Conservation (phyloP, 2,888 invertebrate species). For the Orthonevra nobilis region DNA sequence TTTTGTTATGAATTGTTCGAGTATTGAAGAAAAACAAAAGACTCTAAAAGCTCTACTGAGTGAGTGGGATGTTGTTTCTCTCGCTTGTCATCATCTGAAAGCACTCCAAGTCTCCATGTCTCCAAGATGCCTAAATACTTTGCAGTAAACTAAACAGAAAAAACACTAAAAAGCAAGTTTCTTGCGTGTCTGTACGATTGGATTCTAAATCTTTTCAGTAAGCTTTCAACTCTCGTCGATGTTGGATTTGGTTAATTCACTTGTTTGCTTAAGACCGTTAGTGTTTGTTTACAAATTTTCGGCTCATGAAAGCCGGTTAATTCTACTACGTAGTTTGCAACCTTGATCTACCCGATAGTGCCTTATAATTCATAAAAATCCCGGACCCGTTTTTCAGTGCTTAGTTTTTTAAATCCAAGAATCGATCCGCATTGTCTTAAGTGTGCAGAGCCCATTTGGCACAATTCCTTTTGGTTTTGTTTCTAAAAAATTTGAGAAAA, state of each 20-base stretch:
- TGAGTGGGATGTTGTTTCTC: no score
- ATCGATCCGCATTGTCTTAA: slow-evolving; percentile 11
- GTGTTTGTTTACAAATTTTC: background rate
- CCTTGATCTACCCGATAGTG: slow-evolving; percentile 12
- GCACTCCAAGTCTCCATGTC: no score
- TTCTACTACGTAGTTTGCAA: slow-evolving; percentile 15
- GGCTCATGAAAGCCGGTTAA: slow-evolving; percentile 24
- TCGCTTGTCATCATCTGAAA: no score
- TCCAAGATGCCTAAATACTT: no score
- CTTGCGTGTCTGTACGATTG: slow-evolving; percentile 10
- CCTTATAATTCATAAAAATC: background rate
- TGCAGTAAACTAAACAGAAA: no score
- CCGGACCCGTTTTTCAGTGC: background rate
- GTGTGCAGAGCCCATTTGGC: no score
- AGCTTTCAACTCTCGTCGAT: slow-evolving; percentile 30
- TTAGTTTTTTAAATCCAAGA: background rate
- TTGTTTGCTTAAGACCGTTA: background rate
- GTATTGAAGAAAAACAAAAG: no score
- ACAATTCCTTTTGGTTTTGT: no score
- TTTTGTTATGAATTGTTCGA: no score
- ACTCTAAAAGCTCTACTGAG: no score
- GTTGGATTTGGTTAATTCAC: background rate
- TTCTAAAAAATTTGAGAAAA: background rate
- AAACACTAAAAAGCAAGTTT: background rate
- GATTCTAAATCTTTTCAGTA: slow-evolving; percentile 27